Base-by-base conservation (phyloP, 2,888 invertebrate genomes). In the Noctuana brunneofusca region DNA sequence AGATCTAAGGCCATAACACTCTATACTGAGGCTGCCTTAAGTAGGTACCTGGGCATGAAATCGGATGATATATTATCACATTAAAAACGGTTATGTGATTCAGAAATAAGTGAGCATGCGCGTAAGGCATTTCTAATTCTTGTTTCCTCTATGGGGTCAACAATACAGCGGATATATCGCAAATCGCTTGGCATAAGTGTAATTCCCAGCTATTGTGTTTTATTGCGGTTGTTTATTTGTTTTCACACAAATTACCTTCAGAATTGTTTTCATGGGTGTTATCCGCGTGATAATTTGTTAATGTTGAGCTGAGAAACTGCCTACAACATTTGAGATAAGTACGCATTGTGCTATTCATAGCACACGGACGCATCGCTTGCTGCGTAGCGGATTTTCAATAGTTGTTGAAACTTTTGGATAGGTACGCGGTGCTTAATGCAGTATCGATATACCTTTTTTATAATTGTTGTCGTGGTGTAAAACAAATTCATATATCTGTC, bases 231-330 rank as follows among this genome's bases (percentile, higher is more conserved):
- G 63, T 65, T 66, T 67, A 66, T 66, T 60, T 62, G 53, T 64
- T 66, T 69, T 71, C 71, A 52, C 69, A 69, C 67, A 56, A 64
- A 65, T 67, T 67, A 69, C 59, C 65, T 55, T 54, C 41, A 49
- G 18, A 8, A 50, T 16, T 20, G 41, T 56, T 41, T 54, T 49
- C 48, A 55, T 55, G 43, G 14, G 41, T 35, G 35, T 38, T 32
- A 60, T 46, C 3, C 54, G 32, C 14, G 60, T 38, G 16, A 54
- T 46, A 60, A 60, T 43, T 60, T 46, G 24, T 54, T 46, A 38
- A 49, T 54, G 22, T 30, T 32, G 12, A 32, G 32, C 57, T 57
- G 57, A 20, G 48, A 57, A 57, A 18, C 12, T 57, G 49, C 24
- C 49, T 49, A 49, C 49, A 27, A 49, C 6, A 3, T 8, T n/a